Evolutionary conservation across 1,140 invertebrate species (phyloP), one percentile per base, ranked within the genome.

Genomic region (Achroia grisella): DNA sequence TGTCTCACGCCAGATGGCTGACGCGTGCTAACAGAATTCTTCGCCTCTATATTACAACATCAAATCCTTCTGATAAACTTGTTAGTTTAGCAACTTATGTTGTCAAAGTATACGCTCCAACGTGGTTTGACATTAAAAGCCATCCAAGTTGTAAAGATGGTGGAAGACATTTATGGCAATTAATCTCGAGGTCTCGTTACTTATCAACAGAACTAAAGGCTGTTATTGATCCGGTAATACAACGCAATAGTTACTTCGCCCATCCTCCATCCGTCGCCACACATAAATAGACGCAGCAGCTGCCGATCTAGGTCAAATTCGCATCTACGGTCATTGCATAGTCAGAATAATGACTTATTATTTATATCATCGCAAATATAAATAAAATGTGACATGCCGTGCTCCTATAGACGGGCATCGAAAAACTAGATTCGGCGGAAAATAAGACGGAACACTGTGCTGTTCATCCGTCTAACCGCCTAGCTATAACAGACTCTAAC

Each of bases 41-140:
- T 13, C 71, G 39, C 52, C 66, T 47, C 34, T 76, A 48, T 15
- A 32, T 32, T 32, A 10, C 30, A 32, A 32, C 30, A 32, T 32
- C 9, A 32, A 10, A 32, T 10, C 30, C 9, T n/a, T 32, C 9
- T 32, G 30, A 32, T 32, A 32, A 32, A 32, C 30, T 32, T 32
- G 9, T 32, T 32, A 4, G 3, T 9, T 32, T 32, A 32, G 9
- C 30, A 32, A 32, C 14, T 8, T 65, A 47, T 39, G 56, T 75
- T 32, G 44, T 77, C 1, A 73, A 70, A 63, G 57, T 62, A 10
- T 75, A 77, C 45, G 56, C 65, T 27, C 72, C 65, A 28, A 39
- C 56, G 4, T 77, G 71, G 71, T 77, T 77, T 56, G n/a, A 12
- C 15, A 71, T 73, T 35, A 77, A 62, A 50, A 48, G 31, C 1